A percentile compares a stretch with the other conserved stretches of the same genome.
Conservation (phyloP, 64 coral and sea anemone genomes). For the Montipora foliosa region DNA sequence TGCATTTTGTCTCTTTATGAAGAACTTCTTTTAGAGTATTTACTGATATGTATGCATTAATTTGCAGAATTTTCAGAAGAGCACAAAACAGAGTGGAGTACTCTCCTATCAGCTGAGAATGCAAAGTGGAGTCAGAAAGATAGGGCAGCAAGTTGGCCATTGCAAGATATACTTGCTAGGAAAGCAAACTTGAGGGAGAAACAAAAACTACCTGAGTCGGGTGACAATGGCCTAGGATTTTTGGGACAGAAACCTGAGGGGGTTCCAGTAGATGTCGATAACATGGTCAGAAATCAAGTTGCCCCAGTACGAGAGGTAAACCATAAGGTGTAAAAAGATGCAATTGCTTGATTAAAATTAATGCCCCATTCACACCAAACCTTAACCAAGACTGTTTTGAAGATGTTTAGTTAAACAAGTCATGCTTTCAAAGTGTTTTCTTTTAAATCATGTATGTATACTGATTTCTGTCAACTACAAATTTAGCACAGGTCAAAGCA, state of each 20-base stretch:
- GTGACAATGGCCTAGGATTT: neutral
- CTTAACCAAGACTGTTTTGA: no score
- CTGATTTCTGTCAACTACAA: no score
- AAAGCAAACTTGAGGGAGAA: neutral
- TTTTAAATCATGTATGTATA: no score
- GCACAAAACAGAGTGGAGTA: neutral
- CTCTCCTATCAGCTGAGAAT: slow-evolving; percentile 1
- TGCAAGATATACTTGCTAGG: neutral
- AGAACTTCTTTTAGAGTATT: no score
- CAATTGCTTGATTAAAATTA: no score
- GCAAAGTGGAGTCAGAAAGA: neutral
- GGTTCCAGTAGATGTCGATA: slow-evolving; percentile 19
- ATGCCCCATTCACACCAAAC: no score
- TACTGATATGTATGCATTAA: no score
- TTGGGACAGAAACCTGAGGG: slow-evolving; percentile 18
- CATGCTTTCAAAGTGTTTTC: no score
- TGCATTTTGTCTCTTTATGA: no score
- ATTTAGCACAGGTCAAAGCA: no score
- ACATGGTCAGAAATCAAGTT: neutral
- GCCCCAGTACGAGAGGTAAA: slow-evolving; percentile 45
- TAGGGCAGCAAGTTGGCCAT: slow-evolving; percentile 18
- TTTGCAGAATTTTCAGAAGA: neutral
- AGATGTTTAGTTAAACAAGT: no score
- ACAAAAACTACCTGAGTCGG: neutral
- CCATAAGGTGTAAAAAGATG: no score